These are phyloP conservation scores for Chironomus striatipennis DNA, from an alignment of 1,140 invertebrate species.

Conservation along the genomic window DNA sequence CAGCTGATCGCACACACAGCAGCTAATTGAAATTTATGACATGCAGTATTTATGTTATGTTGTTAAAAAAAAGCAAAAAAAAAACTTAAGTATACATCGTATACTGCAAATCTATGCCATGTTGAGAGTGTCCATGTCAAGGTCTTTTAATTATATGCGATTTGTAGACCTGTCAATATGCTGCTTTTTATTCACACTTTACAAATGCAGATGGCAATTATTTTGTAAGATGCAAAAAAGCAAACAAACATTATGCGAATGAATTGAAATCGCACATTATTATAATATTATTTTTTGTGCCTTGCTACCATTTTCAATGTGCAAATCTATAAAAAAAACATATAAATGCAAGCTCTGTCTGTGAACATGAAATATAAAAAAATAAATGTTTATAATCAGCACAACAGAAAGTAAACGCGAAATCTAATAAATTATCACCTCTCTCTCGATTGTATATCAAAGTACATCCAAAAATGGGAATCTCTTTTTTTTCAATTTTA, in stretches of 20 bases:
- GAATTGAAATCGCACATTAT: slow-evolving; percentile 10
- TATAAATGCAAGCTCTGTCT: not conserved
- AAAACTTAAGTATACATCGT: not conserved
- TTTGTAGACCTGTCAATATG: too few species aligned
- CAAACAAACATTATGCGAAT: not conserved
- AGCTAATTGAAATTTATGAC: slow-evolving; percentile 14
- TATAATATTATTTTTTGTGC: not conserved
- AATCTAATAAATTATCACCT: slow-evolving; percentile 23
- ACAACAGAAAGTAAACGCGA: not conserved
- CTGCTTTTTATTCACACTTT: not conserved
- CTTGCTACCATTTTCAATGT: too few species aligned
- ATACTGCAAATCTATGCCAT: slow-evolving; percentile 5
- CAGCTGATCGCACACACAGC: not conserved
- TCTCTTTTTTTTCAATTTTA: not conserved
- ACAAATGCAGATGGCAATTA: slow-evolving; percentile 12
- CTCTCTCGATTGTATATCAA: slow-evolving; percentile 5
- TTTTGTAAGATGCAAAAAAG: slow-evolving; percentile 14
- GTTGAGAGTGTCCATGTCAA: not conserved
- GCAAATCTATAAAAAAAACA: too few species aligned
- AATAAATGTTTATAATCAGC: not conserved
- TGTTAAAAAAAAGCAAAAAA: too few species aligned
- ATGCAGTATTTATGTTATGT: not conserved
- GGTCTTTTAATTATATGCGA: not conserved
- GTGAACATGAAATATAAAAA: not conserved
- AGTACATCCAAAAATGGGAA: slow-evolving; percentile 17